Percentiles rank a stretch among this genome's conserved stretches.
phyloP scores from a whole-genome alignment of 2,113 vertebrate genomes.

The Misgurnus anguillicaudatus region DNA sequence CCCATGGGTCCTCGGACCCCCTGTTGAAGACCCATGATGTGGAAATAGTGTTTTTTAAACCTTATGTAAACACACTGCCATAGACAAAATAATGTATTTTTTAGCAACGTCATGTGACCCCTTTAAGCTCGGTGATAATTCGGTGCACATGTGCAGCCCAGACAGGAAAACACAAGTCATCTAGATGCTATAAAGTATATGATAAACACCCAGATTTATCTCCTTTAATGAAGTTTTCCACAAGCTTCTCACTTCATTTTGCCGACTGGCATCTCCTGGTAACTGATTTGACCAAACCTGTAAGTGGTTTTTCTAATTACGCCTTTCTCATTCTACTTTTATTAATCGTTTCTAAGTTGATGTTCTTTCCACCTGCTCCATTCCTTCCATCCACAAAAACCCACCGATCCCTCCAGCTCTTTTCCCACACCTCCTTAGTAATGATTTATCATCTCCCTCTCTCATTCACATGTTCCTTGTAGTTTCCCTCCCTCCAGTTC shows the following conservation, averaged over 20 bases:
- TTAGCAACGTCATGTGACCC: no score
- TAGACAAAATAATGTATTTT: no score
- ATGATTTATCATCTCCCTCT: conserved; percentile 12
- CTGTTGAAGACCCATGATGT: no score
- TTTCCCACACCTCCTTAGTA: not conserved
- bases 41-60: no score
- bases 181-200: not conserved
- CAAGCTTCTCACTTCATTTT: conserved; percentile 33
- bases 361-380: conserved; percentile 13
- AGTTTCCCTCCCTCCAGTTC: not conserved
- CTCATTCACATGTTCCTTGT: not conserved
- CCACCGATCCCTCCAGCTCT: not conserved
- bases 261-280: conserved; percentile 36
- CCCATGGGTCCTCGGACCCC: no score
- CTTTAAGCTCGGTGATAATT: conserved; percentile 22
- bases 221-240: conserved; percentile 50
- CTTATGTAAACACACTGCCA: no score
- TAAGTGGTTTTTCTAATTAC: conserved; percentile 51
- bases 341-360: not conserved
- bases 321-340: not conserved
- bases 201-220: conserved; percentile 40
- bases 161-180: conserved; percentile 26
- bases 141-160: conserved; percentile 13
- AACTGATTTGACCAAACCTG: conserved; percentile 33
- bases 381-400: not conserved